Percentiles rank a stretch among this genome's conserved stretches.
Conservation (phyloP, 2,113 vertebrate species). For the Passerina amoena region DNA sequence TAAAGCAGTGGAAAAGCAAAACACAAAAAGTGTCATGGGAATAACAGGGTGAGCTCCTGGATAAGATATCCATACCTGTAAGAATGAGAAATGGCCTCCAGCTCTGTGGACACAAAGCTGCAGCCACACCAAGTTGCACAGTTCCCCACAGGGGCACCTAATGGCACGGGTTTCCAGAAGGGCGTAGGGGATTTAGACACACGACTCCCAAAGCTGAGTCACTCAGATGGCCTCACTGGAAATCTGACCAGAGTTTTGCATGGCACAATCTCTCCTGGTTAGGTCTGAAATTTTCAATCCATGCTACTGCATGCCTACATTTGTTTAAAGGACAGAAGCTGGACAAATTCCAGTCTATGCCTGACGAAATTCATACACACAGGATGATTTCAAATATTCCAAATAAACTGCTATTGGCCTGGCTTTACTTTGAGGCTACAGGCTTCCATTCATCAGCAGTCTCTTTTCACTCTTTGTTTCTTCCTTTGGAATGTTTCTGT, state of each 20-base stretch:
- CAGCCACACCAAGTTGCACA: not conserved
- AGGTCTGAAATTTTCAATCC: not conserved
- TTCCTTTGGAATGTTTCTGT: slow-evolving; percentile 57
- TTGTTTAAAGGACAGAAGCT: slow-evolving; percentile 19
- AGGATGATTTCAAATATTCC: slow-evolving; percentile 50
- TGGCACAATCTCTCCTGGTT: not conserved
- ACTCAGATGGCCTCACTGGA: not conserved
- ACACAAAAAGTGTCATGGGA: not conserved
- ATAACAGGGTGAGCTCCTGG: not conserved
- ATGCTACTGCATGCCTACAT: not conserved
- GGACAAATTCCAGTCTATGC: not conserved
- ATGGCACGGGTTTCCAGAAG: not conserved
- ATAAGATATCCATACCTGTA: not conserved
- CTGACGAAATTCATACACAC: slow-evolving; percentile 3
- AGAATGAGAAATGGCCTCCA: not conserved
- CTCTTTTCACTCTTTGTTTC: slow-evolving; percentile 56
- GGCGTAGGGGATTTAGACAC: not conserved
- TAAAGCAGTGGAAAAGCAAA: not conserved
- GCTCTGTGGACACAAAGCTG: not conserved
- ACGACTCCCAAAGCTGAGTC: not conserved
- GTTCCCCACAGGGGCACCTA: accelerated
- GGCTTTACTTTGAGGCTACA: slow-evolving; percentile 46
- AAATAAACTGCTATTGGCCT: slow-evolving; percentile 36
- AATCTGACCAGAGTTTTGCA: not conserved
- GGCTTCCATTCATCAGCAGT: slow-evolving; percentile 49